Conservation (phyloP, 37 sponge, comb jelly and placozoan species). For the Chondrilla cf. caribensis region DNA sequence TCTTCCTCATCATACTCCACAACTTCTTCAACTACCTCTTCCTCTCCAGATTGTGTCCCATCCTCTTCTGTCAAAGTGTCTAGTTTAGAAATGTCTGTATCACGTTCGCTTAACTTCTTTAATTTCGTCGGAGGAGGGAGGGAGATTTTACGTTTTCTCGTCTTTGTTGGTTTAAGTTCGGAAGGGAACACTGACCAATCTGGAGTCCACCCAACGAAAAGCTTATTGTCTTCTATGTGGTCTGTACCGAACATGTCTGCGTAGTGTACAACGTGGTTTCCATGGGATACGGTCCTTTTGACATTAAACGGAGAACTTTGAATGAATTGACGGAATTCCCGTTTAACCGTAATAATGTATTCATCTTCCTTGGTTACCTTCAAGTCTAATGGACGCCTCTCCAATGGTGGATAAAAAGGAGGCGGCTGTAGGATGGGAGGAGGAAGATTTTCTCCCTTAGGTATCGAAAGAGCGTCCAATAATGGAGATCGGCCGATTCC, state of each 20-base stretch:
- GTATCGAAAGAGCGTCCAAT: conserved; percentile 1
- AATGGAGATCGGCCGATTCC: background rate
- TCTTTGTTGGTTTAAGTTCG: background rate
- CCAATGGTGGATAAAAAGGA: conserved; percentile 8
- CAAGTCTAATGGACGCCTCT: background rate
- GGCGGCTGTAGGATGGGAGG: conserved; percentile 21
- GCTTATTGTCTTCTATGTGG: background rate
- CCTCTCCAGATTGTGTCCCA: background rate
- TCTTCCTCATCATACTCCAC: conserved; percentile 25
- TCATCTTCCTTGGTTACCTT: background rate
- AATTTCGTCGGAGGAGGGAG: background rate
- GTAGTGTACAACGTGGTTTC: background rate
- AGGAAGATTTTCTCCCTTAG: background rate
- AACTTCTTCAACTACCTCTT: background rate
- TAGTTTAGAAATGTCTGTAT: too few relatives aligned
- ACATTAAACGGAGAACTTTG: background rate
- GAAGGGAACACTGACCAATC: background rate
- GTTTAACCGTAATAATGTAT: background rate
- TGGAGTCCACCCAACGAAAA: background rate
- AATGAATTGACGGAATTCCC: background rate
- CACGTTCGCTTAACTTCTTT: too few relatives aligned
- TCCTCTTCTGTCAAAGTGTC: background rate
- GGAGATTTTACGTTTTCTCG: background rate
- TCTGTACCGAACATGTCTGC: background rate
- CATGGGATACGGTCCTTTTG: background rate